Conservation (phyloP, 1,140 invertebrate genomes). For the Hylaeus anthracinus region DNA sequence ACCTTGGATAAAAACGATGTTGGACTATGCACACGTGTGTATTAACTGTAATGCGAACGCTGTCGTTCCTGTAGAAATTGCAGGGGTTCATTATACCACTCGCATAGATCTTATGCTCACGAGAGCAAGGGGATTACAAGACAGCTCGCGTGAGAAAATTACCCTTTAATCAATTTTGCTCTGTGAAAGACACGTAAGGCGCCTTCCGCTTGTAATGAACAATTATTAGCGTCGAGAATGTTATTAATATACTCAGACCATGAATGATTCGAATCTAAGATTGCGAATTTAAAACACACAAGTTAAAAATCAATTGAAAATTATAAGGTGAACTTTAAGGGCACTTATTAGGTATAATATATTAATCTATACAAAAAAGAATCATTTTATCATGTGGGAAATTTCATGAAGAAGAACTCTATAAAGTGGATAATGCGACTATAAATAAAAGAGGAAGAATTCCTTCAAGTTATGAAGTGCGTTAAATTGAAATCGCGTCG, state of each 20-base stretch:
- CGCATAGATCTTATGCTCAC: not conserved
- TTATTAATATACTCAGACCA: not conserved
- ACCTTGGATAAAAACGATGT: not conserved
- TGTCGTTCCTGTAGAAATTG: not conserved
- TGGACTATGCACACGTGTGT: not conserved
- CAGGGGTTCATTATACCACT: constrained; percentile 1
- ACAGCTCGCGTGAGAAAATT: constrained; percentile 41
- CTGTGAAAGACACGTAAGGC: not conserved
- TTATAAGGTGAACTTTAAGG: no score
- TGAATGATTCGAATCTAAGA: not conserved
- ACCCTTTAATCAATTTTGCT: constrained; percentile 37
- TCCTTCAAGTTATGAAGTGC: no score
- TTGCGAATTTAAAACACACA: not conserved
- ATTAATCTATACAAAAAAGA: no score
- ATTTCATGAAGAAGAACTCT: no score
- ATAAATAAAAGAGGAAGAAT: no score
- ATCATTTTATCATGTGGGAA: no score
- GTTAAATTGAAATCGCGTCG: no score
- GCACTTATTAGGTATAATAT: no score
- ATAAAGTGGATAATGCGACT: no score
- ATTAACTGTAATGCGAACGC: constrained; percentile 8
- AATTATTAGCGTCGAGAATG: not conserved
- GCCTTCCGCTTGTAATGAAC: constrained; percentile 12
- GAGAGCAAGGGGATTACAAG: constrained; percentile 33
- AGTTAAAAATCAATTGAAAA: not conserved